Conservation (phyloP, 2,113 vertebrate species). For the Leucopsar rothschildi region DNA sequence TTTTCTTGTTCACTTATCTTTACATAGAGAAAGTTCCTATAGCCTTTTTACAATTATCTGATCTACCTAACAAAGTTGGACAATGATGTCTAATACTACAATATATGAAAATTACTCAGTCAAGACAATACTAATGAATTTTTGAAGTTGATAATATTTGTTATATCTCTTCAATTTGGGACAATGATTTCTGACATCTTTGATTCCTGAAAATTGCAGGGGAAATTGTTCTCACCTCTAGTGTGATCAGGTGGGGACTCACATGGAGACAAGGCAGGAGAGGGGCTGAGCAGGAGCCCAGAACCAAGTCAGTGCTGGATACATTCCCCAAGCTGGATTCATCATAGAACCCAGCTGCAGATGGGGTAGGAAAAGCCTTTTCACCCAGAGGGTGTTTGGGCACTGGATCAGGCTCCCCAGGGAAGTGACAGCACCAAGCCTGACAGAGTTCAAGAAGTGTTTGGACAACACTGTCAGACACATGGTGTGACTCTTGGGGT, state of each 20-base stretch:
- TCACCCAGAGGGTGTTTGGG: not conserved
- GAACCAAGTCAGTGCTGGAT: not conserved
- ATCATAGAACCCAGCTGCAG: not conserved
- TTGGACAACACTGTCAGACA: not conserved
- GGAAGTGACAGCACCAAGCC: not conserved
- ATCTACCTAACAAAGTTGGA: not conserved
- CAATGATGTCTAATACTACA: not conserved
- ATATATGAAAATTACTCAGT: not conserved
- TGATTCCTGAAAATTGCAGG: not conserved
- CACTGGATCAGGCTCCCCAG: not conserved
- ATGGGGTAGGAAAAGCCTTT: not conserved
- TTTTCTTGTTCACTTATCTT: not conserved
- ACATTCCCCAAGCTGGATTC: not conserved
- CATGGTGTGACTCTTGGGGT: not conserved
- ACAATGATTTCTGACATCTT: not conserved
- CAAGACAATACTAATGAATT: not conserved
- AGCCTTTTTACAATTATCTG: not conserved
- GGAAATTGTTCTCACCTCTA: not conserved
- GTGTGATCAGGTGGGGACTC: not conserved
- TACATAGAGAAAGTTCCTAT: not conserved
- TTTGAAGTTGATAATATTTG: not conserved
- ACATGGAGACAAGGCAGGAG: not conserved
- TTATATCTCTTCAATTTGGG: not conserved
- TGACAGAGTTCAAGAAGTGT: not conserved
- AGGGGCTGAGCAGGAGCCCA: not conserved